A percentile compares a stretch with the other conserved stretches of the same genome.
These are phyloP conservation scores for Saccostrea echinata DNA, from an alignment of 1,140 invertebrate species.

Conservation along the genomic window DNA sequence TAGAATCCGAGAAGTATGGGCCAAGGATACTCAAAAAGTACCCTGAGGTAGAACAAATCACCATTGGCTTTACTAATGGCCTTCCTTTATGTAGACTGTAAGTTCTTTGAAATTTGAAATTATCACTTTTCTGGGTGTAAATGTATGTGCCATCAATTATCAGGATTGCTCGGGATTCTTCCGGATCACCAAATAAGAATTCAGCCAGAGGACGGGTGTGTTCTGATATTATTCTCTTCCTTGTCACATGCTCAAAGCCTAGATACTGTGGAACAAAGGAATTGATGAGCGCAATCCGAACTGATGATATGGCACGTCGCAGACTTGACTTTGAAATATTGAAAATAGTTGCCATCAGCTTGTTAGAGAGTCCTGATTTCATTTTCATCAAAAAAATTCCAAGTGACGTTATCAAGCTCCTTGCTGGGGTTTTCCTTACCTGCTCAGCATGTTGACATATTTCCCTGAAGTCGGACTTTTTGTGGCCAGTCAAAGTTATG, in stretches of 20 bases:
- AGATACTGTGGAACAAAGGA: constrained; percentile 1
- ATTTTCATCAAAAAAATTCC: constrained; percentile 44
- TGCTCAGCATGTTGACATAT: not conserved
- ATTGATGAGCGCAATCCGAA: not conserved
- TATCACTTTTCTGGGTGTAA: constrained; percentile 43
- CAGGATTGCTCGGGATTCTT: not conserved
- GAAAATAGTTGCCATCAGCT: constrained; percentile 42
- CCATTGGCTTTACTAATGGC: constrained; percentile 42
- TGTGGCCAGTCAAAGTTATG: not conserved
- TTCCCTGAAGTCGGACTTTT: constrained; percentile 13
- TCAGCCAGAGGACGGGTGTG: constrained; percentile 37
- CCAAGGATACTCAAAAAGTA: constrained; percentile 42
- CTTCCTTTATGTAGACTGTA: constrained; percentile 44
- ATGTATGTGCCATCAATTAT: constrained; percentile 49
- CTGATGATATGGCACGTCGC: constrained; percentile 37
- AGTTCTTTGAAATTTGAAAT: constrained; percentile 47
- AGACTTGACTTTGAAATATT: constrained; percentile 48
- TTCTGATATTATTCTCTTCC: not conserved
- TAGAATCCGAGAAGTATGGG: constrained; percentile 1
- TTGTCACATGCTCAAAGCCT: constrained; percentile 15
- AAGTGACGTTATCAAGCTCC: constrained; percentile 25
- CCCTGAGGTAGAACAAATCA: not conserved
- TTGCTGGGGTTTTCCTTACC: not conserved
- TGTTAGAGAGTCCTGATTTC: constrained; percentile 41
- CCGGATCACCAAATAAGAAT: not conserved